phyloP scores from a whole-genome alignment of 1,140 invertebrate genomes.

The Bradysia coprophila region DNA sequence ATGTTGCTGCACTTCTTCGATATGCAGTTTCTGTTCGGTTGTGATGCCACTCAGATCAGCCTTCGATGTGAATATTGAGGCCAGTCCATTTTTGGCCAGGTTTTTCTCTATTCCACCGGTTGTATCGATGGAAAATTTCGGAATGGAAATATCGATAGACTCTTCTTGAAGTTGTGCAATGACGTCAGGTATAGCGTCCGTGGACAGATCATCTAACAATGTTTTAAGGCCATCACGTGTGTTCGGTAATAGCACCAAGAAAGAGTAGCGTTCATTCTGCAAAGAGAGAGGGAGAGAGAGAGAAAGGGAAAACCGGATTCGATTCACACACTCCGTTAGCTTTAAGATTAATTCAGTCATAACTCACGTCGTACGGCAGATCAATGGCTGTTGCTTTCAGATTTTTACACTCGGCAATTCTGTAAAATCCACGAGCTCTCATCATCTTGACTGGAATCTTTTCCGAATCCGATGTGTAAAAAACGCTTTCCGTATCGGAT shows the following conservation, averaged over 20 bases:
- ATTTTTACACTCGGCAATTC: slow-evolving; percentile 27
- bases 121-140: slow-evolving; percentile 19
- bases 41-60: slow-evolving; percentile 34
- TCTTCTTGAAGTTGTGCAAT: not conserved
- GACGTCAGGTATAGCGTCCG: slow-evolving; percentile 1
- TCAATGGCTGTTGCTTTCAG: slow-evolving; percentile 33
- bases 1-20: slow-evolving; percentile 38
- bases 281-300: slow-evolving; percentile 5
- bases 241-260: slow-evolving; percentile 31
- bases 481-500: slow-evolving; percentile 25
- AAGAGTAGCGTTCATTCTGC: slow-evolving; percentile 31
- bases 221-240: slow-evolving; percentile 28
- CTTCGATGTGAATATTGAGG: slow-evolving; percentile 31
- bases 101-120: slow-evolving; percentile 18
- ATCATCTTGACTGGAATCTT: slow-evolving; percentile 33
- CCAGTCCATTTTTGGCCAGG: slow-evolving; percentile 18
- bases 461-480: slow-evolving; percentile 33
- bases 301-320: too few relatives aligned
- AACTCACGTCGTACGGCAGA: slow-evolving; percentile 33
- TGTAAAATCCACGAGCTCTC: slow-evolving; percentile 29
- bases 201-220: slow-evolving; percentile 19
- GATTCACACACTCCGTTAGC: too few relatives aligned
- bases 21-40: slow-evolving; percentile 27
- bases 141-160: slow-evolving; percentile 7
- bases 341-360: slow-evolving; percentile 1